Evolutionary conservation across 1,140 invertebrate species (phyloP).

Genomic region (Cataglyphis hispanica): DNA sequence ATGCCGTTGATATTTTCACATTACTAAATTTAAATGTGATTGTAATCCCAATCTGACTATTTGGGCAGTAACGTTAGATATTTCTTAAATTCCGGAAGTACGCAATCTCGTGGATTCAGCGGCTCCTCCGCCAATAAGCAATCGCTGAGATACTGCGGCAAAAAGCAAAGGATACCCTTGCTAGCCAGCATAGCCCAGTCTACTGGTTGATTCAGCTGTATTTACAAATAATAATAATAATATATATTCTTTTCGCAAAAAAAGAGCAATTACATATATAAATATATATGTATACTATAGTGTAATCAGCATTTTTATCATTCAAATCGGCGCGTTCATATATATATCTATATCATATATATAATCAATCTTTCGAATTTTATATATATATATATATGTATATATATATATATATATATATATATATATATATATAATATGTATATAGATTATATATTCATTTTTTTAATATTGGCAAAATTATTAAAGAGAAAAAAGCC

Average conservation of each 20-base stretch:
- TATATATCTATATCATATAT: too few relatives aligned
- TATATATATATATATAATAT: background rate
- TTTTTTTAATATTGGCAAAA: background rate
- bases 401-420: too few relatives aligned
- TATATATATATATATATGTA: too few relatives aligned
- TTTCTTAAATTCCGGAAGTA: slow-evolving; percentile 84
- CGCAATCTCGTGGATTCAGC: slow-evolving; percentile 83
- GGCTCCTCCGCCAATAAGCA: slow-evolving; percentile 83
- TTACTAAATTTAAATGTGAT: slow-evolving; percentile 14
- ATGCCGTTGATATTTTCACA: background rate
- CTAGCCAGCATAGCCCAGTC: slow-evolving; percentile 86
- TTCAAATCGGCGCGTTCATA: background rate
- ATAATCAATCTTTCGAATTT: too few relatives aligned
- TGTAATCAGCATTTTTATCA: background rate
- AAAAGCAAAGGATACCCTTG: slow-evolving; percentile 87
- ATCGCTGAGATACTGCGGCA: slow-evolving; percentile 88
- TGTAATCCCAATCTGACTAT: slow-evolving; percentile 39
- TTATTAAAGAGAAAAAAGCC: background rate
- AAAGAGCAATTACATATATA: background rate
- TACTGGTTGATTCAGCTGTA: slow-evolving; percentile 81
- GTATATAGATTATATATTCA: background rate
- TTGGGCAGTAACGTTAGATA: slow-evolving; percentile 82
- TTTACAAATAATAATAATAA: slow-evolving; percentile 24
- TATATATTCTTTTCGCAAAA: background rate
- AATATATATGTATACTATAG: background rate